phyloP scores from a whole-genome alignment of 2,888 invertebrate species.

The Bimastos eiseni region DNA sequence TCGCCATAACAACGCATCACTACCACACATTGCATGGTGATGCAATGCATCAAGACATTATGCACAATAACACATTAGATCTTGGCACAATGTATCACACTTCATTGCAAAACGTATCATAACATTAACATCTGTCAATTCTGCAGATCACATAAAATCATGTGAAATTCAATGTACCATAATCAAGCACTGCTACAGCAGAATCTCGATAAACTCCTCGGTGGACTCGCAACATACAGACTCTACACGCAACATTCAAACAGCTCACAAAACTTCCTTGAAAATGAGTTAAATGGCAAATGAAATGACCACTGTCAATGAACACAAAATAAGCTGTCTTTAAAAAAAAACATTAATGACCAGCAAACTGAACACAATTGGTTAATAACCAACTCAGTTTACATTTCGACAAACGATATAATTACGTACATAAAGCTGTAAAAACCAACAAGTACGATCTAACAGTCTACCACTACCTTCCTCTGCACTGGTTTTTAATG shows the following conservation, averaged over 20 bases:
- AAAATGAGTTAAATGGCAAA: not conserved
- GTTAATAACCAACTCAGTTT: not conserved
- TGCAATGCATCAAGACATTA: not conserved
- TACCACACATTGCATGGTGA: too few relatives aligned
- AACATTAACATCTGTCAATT: not conserved
- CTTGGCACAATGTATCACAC: not conserved
- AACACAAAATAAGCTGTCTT: not conserved
- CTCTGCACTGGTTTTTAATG: not conserved
- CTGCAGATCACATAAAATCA: not conserved
- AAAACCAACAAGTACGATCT: not conserved
- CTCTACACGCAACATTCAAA: not conserved
- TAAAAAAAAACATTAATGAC: too few relatives aligned
- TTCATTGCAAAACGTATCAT: not conserved
- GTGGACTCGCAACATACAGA: not conserved
- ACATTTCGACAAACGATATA: not conserved
- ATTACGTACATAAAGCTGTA: not conserved
- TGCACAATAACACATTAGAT: too few relatives aligned
- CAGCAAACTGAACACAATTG: not conserved
- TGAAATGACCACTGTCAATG: not conserved
- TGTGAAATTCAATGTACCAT: not conserved
- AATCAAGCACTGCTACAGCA: not conserved
- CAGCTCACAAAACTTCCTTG: not conserved
- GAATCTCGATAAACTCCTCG: not conserved
- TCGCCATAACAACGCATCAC: not conserved
- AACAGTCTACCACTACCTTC: not conserved